phyloP scores from a whole-genome alignment of 2,797 vertebrate genomes.

The Poecilia velifera region DNA sequence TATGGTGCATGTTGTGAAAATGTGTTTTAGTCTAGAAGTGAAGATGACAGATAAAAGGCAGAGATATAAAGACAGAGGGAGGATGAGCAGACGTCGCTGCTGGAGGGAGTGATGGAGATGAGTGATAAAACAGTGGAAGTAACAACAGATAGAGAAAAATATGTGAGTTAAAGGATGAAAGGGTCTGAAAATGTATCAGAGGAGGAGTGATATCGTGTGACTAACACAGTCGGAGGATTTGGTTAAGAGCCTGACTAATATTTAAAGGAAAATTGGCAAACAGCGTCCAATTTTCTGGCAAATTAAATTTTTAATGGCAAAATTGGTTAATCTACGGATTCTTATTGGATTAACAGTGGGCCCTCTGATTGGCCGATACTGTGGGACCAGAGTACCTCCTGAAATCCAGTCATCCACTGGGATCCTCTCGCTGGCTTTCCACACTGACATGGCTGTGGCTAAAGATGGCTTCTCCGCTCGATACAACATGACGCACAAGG shows the following conservation, averaged over 20 bases:
- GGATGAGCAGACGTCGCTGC: conserved; percentile 31
- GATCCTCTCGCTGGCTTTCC: conserved; percentile 94
- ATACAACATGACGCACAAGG: conserved; percentile 91
- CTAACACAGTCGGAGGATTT: neutral
- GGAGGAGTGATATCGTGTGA: conserved; percentile 12
- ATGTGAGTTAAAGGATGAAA: conserved; percentile 15
- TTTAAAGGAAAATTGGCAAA: neutral
- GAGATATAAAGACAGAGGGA: conserved; percentile 38
- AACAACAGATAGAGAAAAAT: conserved; percentile 1
- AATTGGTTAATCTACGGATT: conserved; percentile 9
- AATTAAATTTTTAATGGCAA: neutral
- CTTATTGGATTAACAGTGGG: conserved; percentile 81
- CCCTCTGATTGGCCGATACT: conserved; percentile 96
- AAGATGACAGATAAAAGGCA: conserved; percentile 35
- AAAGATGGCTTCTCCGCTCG: conserved; percentile 94
- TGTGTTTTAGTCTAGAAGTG: conserved; percentile 34
- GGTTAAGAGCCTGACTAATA: neutral
- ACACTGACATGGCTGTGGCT: conserved; percentile 97
- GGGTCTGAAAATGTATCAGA: conserved; percentile 12
- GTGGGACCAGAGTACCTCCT: conserved; percentile 91
- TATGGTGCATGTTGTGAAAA: conserved; percentile 22
- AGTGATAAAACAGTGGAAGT: conserved; percentile 18
- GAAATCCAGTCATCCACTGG: conserved; percentile 94
- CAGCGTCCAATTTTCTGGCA: neutral
- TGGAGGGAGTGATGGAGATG: conserved; percentile 19